Percentiles rank a stretch among this genome's conserved stretches.
Conservation (phyloP, 2,797 vertebrate genomes). For the Caiman crocodilus region DNA sequence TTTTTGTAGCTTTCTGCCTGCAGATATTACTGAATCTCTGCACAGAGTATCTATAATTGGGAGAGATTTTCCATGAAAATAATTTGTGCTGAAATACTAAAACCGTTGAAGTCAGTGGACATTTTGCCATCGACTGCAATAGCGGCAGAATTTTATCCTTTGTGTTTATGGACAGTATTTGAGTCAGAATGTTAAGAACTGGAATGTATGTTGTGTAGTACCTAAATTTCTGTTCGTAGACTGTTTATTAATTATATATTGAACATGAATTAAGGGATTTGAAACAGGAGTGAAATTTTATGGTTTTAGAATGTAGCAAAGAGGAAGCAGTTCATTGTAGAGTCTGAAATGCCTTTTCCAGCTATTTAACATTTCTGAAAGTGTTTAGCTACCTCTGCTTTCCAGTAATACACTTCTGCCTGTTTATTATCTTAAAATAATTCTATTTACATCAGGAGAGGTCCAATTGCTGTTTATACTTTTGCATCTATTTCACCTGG, state of each 20-base stretch:
- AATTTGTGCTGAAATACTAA: not conserved
- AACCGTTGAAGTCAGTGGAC: too few relatives aligned
- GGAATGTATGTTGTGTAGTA: not conserved
- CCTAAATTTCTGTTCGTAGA: conserved; percentile 44
- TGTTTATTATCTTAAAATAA: conserved; percentile 53
- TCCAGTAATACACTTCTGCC: conserved; percentile 21
- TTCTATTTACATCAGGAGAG: conserved; percentile 39
- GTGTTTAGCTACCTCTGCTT: conserved; percentile 45
- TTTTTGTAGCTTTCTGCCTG: conserved; percentile 52
- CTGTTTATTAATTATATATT: not conserved
- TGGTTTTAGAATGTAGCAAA: not conserved
- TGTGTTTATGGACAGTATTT: conserved; percentile 43
- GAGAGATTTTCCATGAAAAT: not conserved
- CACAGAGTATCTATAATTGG: not conserved
- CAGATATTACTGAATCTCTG: not conserved
- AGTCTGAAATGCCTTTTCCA: conserved; percentile 34
- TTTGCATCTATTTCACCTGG: conserved; percentile 29
- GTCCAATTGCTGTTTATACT: conserved; percentile 17
- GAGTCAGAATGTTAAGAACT: conserved; percentile 43
- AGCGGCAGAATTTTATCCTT: conserved; percentile 1
- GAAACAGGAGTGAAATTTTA: conserved; percentile 8
- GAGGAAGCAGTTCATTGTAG: not conserved
- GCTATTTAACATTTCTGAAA: conserved; percentile 47
- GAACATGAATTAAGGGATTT: not conserved
- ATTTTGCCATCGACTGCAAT: too few relatives aligned